Conservation (phyloP, 2,888 invertebrate species). For the Hirtodrosophila alboralis region DNA sequence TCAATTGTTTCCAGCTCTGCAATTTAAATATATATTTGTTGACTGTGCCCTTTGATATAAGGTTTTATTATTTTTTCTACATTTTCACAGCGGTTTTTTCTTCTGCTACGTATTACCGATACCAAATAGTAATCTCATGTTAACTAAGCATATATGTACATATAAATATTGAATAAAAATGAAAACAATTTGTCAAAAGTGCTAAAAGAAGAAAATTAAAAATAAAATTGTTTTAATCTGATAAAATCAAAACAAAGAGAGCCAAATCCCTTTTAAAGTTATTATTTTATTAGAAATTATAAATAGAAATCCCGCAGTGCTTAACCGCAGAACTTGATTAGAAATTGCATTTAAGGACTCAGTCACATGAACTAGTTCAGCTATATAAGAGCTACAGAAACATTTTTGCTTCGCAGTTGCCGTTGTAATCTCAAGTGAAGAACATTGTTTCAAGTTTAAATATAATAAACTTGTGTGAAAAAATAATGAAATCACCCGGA, state of each 20-base stretch:
- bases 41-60: too few relatives aligned
- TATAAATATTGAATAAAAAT: slow-evolving; percentile 38
- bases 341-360: not conserved
- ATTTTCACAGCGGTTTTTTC: slow-evolving; percentile 87
- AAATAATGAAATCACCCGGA: slow-evolving; percentile 1
- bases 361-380: not conserved
- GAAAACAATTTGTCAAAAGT: slow-evolving; percentile 65
- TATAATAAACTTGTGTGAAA: too few relatives aligned
- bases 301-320: not conserved
- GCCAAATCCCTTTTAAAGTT: not conserved
- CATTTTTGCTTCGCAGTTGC: not conserved
- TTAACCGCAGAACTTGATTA: not conserved
- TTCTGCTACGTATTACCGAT: slow-evolving; percentile 90
- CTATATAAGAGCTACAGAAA: slow-evolving; percentile 5
- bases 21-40: too few relatives aligned
- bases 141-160: slow-evolving; percentile 78
- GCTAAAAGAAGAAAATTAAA: slow-evolving; percentile 52
- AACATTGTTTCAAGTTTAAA: not conserved
- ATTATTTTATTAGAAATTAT: too few relatives aligned
- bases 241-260: not conserved
- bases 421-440: slow-evolving; percentile 2
- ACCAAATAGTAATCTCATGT: slow-evolving; percentile 90
- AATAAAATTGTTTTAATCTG: slow-evolving; percentile 12
- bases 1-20: too few relatives aligned
- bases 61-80: slow-evolving; percentile 70